These are phyloP conservation scores for Tolmerus cingulatus DNA, from an alignment of 2,888 invertebrate genomes.

Conservation along the genomic window DNA sequence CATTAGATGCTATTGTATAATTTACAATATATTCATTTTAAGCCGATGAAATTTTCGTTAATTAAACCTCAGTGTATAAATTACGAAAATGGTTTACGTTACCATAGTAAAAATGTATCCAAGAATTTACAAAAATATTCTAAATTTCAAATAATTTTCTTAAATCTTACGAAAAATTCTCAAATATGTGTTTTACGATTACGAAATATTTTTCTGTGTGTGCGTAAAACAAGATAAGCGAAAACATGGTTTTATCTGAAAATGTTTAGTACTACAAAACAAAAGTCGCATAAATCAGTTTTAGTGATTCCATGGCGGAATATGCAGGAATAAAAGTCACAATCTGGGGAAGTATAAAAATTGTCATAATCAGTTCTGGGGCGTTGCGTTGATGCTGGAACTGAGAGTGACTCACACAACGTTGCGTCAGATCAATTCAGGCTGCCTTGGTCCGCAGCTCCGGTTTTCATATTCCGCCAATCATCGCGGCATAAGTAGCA, in stretches of 20 bases:
- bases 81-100: too few species aligned
- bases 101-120: too few species aligned
- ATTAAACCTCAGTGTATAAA: too few species aligned
- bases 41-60: too few species aligned
- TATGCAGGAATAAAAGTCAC: background rate
- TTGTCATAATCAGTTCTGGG: background rate
- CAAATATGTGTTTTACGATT: too few species aligned
- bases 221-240: background rate
- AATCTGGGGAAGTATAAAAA: background rate
- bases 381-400: background rate
- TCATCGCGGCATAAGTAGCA: background rate
- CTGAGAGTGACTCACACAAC: background rate
- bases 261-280: background rate
- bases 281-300: background rate
- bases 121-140: too few species aligned
- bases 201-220: too few species aligned
- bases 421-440: background rate
- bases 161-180: too few species aligned
- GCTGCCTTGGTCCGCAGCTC: background rate
- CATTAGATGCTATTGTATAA: too few species aligned
- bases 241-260: background rate
- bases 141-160: too few species aligned
- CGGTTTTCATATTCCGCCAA: background rate
- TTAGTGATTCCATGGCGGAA: background rate
- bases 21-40: too few species aligned